phyloP scores from a whole-genome alignment of 2,113 vertebrate genomes.

The Anthoscopus minutus region DNA sequence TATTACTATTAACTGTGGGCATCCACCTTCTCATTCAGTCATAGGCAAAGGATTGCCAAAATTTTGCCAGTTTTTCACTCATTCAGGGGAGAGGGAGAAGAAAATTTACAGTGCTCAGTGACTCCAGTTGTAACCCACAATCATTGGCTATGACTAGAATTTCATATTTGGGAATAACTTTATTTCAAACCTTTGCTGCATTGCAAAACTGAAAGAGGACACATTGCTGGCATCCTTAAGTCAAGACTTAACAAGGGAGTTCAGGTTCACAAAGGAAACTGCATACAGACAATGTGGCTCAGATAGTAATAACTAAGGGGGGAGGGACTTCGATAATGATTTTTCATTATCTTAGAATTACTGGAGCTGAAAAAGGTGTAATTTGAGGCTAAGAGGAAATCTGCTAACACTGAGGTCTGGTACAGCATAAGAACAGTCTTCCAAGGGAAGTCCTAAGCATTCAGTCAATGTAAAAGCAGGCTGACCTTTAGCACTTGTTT shows the following conservation, averaged over 20 bases:
- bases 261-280: slow-evolving; percentile 14
- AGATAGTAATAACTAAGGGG: slow-evolving; percentile 45
- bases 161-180: neutral
- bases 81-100: neutral
- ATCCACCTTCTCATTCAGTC: neutral
- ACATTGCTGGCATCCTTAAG: slow-evolving; percentile 65
- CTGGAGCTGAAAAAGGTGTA: neutral
- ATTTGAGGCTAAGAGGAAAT: neutral
- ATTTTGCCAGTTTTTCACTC: neutral
- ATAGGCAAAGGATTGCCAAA: neutral
- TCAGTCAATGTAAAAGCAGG: neutral
- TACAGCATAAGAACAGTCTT: slow-evolving; percentile 44
- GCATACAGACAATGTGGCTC: neutral
- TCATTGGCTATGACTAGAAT: neutral
- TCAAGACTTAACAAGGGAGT: slow-evolving; percentile 49
- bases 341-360: neutral
- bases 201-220: neutral
- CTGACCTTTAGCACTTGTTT: neutral
- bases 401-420: slow-evolving; percentile 51
- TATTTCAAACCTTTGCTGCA: slow-evolving; percentile 50
- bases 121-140: neutral
- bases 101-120: neutral
- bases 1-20: neutral
- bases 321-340: neutral
- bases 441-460: neutral